Percentiles rank a stretch among this genome's conserved stretches.
Evolutionary conservation across 2,888 invertebrate species (phyloP).

Genomic region (Invenusta paracnida): DNA sequence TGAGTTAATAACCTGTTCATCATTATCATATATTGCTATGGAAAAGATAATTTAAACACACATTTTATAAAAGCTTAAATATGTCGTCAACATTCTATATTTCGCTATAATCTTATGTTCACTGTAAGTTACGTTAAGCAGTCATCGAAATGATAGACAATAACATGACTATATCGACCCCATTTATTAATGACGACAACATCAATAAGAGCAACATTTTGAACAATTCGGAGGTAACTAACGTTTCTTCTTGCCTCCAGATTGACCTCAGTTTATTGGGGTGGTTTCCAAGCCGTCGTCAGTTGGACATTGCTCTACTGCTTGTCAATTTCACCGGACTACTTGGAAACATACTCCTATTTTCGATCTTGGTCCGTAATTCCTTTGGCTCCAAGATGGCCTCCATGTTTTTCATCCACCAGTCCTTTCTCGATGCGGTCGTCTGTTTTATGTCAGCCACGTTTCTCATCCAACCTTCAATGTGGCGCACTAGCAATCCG

Average conservation of each 20-base stretch:
- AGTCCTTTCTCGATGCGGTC: neutral
- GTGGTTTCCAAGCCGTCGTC: neutral
- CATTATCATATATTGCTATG: too few species aligned
- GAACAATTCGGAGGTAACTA: too few species aligned
- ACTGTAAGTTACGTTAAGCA: too few species aligned
- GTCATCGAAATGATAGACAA: too few species aligned
- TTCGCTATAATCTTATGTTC: too few species aligned
- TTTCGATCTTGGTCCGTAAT: neutral
- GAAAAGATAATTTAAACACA: too few species aligned
- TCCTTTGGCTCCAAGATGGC: neutral
- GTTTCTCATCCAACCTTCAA: slow-evolving; percentile 20
- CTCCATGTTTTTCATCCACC: slow-evolving; percentile 30
- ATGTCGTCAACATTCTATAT: too few species aligned
- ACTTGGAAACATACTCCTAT: slow-evolving; percentile 14
- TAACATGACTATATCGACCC: too few species aligned
- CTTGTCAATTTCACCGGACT: slow-evolving; percentile 27
- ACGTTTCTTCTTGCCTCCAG: neutral
- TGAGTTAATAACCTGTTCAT: too few species aligned
- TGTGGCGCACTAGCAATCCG: neutral
- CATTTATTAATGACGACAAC: too few species aligned
- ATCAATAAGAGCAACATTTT: too few species aligned
- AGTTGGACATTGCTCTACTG: neutral
- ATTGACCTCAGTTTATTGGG: neutral
- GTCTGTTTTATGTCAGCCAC: slow-evolving; percentile 35
- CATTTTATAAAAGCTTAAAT: too few species aligned